A percentile compares a stretch with the other conserved stretches of the same genome.
Conservation (phyloP, 2,888 invertebrate genomes). For the Synergus japonicus region DNA sequence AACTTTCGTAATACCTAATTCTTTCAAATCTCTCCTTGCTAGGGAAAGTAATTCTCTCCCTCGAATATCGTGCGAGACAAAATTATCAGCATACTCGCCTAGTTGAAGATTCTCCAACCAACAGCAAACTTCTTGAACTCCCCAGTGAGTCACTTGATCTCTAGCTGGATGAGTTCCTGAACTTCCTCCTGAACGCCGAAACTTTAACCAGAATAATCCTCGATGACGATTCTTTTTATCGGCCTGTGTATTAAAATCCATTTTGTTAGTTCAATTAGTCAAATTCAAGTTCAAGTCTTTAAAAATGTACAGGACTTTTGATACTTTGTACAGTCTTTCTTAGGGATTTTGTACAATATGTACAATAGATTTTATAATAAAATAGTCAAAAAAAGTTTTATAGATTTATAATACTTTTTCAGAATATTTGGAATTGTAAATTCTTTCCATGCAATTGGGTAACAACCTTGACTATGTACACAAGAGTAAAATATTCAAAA, state of each 20-base stretch:
- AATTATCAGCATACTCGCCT: slow-evolving; percentile 93
- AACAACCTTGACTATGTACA: slow-evolving; percentile 35
- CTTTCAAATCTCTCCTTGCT: slow-evolving; percentile 91
- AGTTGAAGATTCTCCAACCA: slow-evolving; percentile 95
- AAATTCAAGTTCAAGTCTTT: background rate
- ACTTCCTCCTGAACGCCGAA: slow-evolving; percentile 78
- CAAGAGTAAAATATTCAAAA: background rate
- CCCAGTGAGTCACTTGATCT: slow-evolving; percentile 82
- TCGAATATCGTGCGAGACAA: slow-evolving; percentile 93
- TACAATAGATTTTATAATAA: background rate
- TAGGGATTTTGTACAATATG: slow-evolving; percentile 9
- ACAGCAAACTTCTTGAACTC: slow-evolving; percentile 90
- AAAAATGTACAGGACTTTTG: background rate
- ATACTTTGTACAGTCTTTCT: background rate
- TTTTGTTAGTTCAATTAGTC: background rate
- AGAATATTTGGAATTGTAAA: background rate
- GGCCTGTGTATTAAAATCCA: slow-evolving; percentile 57
- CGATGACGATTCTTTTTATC: slow-evolving; percentile 77
- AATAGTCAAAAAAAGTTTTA: background rate
- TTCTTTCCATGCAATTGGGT: slow-evolving; percentile 18
- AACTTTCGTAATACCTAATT: slow-evolving; percentile 95
- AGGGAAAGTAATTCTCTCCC: slow-evolving; percentile 92
- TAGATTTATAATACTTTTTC: background rate
- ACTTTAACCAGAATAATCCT: slow-evolving; percentile 85
- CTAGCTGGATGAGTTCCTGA: slow-evolving; percentile 73